Percentiles rank a stretch among this genome's conserved stretches.
Evolutionary conservation across 37 sponge, comb jelly and placozoan species (phyloP).

Genomic region (Bolinopsis microptera): DNA sequence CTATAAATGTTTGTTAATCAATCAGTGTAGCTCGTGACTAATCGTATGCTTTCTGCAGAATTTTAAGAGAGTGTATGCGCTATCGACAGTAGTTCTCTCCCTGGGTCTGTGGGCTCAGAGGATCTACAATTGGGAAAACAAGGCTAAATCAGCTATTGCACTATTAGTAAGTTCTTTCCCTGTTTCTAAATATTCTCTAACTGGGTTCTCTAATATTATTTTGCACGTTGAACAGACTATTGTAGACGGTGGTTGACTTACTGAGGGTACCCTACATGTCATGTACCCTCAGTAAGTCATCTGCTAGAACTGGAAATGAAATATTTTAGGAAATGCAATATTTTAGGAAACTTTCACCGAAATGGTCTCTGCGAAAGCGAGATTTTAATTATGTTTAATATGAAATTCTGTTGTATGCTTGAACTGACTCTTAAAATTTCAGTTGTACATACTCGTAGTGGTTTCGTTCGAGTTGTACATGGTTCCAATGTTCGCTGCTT

Average conservation of each 20-base stretch:
- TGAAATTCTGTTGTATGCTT: neutral
- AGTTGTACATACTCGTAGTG: conserved; percentile 75
- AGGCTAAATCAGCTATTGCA: conserved; percentile 46
- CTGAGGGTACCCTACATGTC: too few species aligned
- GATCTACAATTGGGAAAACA: conserved; percentile 63
- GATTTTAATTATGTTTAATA: too few species aligned
- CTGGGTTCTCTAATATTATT: neutral
- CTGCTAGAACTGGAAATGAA: too few species aligned
- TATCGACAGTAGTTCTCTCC: conserved; percentile 27
- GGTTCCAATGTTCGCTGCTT: conserved; percentile 65
- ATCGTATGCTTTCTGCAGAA: conserved; percentile 44
- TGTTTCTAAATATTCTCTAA: too few species aligned
- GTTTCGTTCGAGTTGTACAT: conserved; percentile 83
- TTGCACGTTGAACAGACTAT: neutral
- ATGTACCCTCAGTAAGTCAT: too few species aligned
- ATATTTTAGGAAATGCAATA: too few species aligned
- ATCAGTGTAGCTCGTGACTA: too few species aligned
- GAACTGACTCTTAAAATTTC: neutral
- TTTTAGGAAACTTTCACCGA: too few species aligned
- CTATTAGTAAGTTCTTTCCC: conserved; percentile 20
- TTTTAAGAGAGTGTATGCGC: conserved; percentile 29
- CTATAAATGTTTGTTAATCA: too few species aligned
- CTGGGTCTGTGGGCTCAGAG: conserved; percentile 27
- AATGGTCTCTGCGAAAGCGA: too few species aligned
- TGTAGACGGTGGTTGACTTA: too few species aligned